Evolutionary conservation across 2,113 vertebrate genomes (phyloP), one percentile per base, ranked within the genome.

Genomic region (Planiliza haematocheilus): DNA sequence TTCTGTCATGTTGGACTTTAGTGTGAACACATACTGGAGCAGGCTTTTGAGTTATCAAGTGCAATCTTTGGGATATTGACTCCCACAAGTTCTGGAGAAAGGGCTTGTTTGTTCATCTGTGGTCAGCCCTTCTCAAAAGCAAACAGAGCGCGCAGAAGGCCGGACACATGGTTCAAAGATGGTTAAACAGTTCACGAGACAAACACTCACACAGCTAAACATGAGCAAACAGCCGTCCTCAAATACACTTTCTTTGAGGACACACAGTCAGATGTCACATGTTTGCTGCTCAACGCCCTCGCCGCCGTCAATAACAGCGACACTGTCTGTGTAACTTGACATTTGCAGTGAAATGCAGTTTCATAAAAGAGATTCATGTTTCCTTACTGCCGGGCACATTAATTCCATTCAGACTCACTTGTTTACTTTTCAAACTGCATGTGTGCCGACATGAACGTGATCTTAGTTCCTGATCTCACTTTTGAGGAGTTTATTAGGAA

Each of bases 181-280:
- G 7, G 10, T 41, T 34, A 34, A 72, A 55, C 18, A 39, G 42
- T 57, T 41, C 18, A 41, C 52, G 20, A 36, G 20, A 58, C 20
- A 56, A 34, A 58, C 20, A 48, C 48, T 72, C 38, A 17, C 51
- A 70, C 8, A 9, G 21, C 50, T 38, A 0, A 46, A 42, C 17
- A 37, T 1, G 21, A 24, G 48, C 39, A 66, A 30, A 52, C 52
- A 53, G 4, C 14, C 39, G 20, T 55, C 55, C 53, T 59, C 30
- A 65, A 46, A 59, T 20, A 16, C 34, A 17, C 1, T 20, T 62
- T 42, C 1, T 7, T 61, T 46, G 20, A 18, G 17, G 49, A 55
- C 10, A 39, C 55, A 48, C 34, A 45, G 21, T 49, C n/a, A 68
- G 16, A 4, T n/a, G 45, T 51, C 62, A 51, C 43, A 59, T 52